Percentiles rank a stretch among this genome's conserved stretches.
These are phyloP conservation scores for Teleiodes luculella DNA, from an alignment of 2,888 invertebrate genomes.

Conservation along the genomic window DNA sequence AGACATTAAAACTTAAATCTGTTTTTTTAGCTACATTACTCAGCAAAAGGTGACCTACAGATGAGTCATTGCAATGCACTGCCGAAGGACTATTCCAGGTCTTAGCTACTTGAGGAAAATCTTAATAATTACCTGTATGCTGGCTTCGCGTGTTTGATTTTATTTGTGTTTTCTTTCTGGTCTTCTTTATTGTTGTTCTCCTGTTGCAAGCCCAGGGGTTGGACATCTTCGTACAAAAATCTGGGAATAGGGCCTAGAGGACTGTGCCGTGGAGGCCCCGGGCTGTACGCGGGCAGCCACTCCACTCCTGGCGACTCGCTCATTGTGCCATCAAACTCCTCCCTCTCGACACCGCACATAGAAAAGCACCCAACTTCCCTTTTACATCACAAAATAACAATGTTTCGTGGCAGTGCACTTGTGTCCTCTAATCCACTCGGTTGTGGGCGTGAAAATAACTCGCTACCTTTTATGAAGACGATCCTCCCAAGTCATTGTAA, in stretches of 20 bases:
- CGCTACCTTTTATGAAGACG: slow-evolving; percentile 66
- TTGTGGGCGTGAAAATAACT: slow-evolving; percentile 55
- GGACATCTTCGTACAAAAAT: slow-evolving; percentile 71
- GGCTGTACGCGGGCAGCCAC: slow-evolving; percentile 75
- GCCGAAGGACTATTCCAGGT: slow-evolving; percentile 13
- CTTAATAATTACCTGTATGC: slow-evolving; percentile 71
- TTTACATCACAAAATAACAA: slow-evolving; percentile 30
- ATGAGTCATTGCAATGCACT: not conserved
- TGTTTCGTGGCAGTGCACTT: slow-evolving; percentile 26
- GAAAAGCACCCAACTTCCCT: slow-evolving; percentile 31
- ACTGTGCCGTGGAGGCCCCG: slow-evolving; percentile 73
- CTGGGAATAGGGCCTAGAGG: slow-evolving; percentile 71
- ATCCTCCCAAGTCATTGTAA: slow-evolving; percentile 62
- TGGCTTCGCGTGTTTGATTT: slow-evolving; percentile 77
- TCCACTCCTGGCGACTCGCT: slow-evolving; percentile 74
- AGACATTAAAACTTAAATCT: not conserved
- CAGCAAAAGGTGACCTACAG: slow-evolving; percentile 26
- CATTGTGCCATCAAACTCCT: slow-evolving; percentile 64
- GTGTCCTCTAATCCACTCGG: slow-evolving; percentile 32
- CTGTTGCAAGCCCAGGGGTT: slow-evolving; percentile 59
- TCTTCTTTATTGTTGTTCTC: slow-evolving; percentile 74
- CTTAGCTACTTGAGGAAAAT: slow-evolving; percentile 40
- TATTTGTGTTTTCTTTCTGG: slow-evolving; percentile 65
- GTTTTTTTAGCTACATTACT: slow-evolving; percentile 15
- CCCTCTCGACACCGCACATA: slow-evolving; percentile 35